These are phyloP conservation scores for Amiota mariae DNA, from an alignment of 2,888 invertebrate genomes.

Conservation along the genomic window DNA sequence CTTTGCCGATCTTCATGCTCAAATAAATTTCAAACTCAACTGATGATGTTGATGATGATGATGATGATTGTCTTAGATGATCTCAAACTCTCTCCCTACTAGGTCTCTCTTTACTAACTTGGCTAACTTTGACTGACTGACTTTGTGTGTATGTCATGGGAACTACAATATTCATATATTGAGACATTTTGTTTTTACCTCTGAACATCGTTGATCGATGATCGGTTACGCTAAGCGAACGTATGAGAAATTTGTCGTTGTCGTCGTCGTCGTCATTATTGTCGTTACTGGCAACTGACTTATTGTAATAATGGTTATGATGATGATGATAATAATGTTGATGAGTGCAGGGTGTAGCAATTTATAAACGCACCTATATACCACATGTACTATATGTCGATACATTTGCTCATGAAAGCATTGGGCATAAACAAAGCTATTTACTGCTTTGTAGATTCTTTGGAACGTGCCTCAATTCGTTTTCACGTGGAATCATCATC, in stretches of 20 bases:
- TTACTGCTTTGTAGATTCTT: slow-evolving; percentile 50
- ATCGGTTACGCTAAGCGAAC: slow-evolving; percentile 58
- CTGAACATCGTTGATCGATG: slow-evolving; percentile 48
- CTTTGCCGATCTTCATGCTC: not conserved
- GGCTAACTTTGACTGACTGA: not conserved
- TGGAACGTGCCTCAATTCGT: slow-evolving; percentile 24
- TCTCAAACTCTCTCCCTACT: too few relatives aligned
- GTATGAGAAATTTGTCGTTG: slow-evolving; percentile 59
- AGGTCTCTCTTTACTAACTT: not conserved
- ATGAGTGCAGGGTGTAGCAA: slow-evolving; percentile 18
- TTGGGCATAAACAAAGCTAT: slow-evolving; percentile 58
- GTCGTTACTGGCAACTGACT: slow-evolving; percentile 31
- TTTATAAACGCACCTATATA: not conserved
- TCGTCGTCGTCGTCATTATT: not conserved
- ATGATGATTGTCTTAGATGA: too few relatives aligned
- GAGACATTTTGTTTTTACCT: slow-evolving; percentile 38
- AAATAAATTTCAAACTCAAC: too few relatives aligned
- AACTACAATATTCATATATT: slow-evolving; percentile 36
- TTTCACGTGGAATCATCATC: slow-evolving; percentile 10
- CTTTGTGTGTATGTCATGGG: slow-evolving; percentile 34
- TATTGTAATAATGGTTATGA: not conserved
- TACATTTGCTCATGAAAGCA: slow-evolving; percentile 13
- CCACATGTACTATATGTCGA: not conserved
- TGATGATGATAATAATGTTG: too few relatives aligned
- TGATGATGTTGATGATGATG: too few relatives aligned